Evolutionary conservation across 2,113 vertebrate genomes (phyloP).

Genomic region (Gobiocypris rarus): DNA sequence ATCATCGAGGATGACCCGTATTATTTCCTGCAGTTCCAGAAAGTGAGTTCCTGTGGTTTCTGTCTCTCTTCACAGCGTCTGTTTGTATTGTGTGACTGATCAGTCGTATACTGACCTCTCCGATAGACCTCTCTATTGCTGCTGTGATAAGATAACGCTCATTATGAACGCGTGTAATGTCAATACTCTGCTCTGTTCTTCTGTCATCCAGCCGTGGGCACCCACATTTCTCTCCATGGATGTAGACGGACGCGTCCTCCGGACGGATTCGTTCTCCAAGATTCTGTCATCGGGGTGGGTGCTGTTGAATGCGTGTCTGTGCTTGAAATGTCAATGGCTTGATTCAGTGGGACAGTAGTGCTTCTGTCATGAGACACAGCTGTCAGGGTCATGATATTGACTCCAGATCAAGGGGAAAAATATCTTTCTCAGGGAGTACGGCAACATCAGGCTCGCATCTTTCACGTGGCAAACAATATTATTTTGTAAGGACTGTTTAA

Average conservation of each 20-base stretch:
- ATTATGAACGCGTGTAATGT: neutral
- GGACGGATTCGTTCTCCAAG: slow-evolving; percentile 82
- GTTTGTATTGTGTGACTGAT: slow-evolving; percentile 30
- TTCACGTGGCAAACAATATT: too few species aligned
- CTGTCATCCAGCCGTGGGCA: slow-evolving; percentile 69
- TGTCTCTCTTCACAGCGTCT: neutral
- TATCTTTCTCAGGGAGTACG: neutral
- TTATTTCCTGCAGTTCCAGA: slow-evolving; percentile 94
- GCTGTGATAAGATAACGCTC: slow-evolving; percentile 35
- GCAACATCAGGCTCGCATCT: too few species aligned
- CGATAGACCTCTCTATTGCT: slow-evolving; percentile 43
- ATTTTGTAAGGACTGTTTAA: neutral
- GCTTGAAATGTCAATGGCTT: too few species aligned
- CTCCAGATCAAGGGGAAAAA: neutral
- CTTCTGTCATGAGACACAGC: neutral
- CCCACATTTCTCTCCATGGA: slow-evolving; percentile 82
- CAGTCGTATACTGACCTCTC: slow-evolving; percentile 22
- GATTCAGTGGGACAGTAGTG: neutral
- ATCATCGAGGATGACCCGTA: slow-evolving; percentile 98
- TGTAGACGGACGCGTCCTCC: slow-evolving; percentile 75
- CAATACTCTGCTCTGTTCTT: neutral
- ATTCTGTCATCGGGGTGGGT: slow-evolving; percentile 81
- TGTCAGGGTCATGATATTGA: too few species aligned
- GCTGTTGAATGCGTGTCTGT: neutral
- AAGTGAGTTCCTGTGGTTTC: slow-evolving; percentile 75